Conservation (phyloP, 2,113 vertebrate species). For the Burhinus bistriatus region DNA sequence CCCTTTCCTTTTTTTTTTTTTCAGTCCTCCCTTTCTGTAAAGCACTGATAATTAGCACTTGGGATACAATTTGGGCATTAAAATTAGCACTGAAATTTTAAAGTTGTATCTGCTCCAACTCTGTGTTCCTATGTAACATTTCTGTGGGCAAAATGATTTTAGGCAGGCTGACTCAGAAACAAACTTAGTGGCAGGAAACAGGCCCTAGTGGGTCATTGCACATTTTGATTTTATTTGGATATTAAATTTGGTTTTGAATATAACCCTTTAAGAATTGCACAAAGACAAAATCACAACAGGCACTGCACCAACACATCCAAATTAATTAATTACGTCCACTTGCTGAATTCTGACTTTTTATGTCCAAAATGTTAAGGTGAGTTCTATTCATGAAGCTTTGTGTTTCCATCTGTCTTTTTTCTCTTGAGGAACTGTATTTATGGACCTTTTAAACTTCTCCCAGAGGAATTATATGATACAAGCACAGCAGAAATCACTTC, state of each 20-base stretch:
- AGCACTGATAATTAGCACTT: not conserved
- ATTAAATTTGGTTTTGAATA: not conserved
- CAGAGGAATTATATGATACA: not conserved
- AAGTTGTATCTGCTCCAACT: not conserved
- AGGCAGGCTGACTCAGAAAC: not conserved
- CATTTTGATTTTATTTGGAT: not conserved
- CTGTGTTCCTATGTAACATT: not conserved
- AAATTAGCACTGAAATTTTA: not conserved
- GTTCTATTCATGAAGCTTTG: not conserved
- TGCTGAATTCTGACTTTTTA: not conserved
- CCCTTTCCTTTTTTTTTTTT: accelerated
- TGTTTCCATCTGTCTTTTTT: not conserved
- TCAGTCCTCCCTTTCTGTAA: not conserved
- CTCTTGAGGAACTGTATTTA: not conserved
- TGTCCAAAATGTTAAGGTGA: not conserved
- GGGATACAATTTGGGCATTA: not conserved
- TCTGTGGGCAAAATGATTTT: not conserved
- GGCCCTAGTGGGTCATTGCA: not conserved
- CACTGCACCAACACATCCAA: not conserved
- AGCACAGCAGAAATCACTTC: not conserved
- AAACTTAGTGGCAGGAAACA: not conserved
- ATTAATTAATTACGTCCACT: not conserved
- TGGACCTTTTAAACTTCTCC: not conserved
- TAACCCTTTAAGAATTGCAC: not conserved
- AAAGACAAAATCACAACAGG: not conserved